A percentile compares a stretch with the other conserved stretches of the same genome.
These are phyloP conservation scores for Pedetes capensis DNA, from an alignment of 2,113 vertebrate species.

Conservation along the genomic window DNA sequence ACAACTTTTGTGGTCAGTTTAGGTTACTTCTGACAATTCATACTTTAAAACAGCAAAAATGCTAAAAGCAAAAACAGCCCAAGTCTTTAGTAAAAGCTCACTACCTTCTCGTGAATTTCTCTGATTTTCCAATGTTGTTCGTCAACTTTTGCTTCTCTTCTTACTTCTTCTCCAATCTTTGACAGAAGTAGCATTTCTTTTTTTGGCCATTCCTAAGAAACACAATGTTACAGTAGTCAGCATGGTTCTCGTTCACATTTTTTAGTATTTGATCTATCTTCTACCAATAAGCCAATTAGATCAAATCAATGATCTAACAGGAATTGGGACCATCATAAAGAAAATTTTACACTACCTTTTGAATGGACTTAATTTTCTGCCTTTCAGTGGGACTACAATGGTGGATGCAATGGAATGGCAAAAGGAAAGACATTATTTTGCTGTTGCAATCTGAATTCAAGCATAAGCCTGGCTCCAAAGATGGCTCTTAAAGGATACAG, in stretches of 20 bases:
- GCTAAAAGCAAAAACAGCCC: background rate
- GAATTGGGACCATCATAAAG: background rate
- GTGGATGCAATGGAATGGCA: background rate
- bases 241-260: background rate
- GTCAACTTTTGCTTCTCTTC: constrained; percentile 35
- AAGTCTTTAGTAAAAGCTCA: constrained; percentile 17
- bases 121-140: constrained; percentile 27
- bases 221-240: background rate
- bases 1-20: background rate
- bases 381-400: background rate
- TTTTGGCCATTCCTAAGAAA: constrained; percentile 61
- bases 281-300: background rate
- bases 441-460: background rate
- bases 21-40: constrained; percentile 10
- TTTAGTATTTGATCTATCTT: background rate
- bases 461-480: background rate
- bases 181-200: constrained; percentile 63
- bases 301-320: background rate
- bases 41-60: constrained; percentile 33
- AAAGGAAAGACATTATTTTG: constrained; percentile 6
- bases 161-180: constrained; percentile 66
- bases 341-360: constrained; percentile 15
- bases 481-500: background rate
- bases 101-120: constrained; percentile 58
- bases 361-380: background rate